Base-by-base conservation (phyloP, 2,888 invertebrate genomes). In the Mythimna albipuncta region DNA sequence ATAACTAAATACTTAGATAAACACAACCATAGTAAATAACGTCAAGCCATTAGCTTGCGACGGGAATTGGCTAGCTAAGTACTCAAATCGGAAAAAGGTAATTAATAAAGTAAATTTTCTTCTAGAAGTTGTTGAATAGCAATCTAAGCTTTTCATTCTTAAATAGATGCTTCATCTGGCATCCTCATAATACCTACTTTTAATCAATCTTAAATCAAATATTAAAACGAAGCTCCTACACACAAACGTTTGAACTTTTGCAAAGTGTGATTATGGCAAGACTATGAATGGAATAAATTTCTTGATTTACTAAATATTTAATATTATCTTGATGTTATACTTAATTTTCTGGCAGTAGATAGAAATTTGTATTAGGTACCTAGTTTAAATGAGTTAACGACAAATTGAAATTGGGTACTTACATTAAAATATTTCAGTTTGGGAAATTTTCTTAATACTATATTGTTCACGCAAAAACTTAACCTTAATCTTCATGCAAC, bases 1-100 rank as follows among this genome's bases (percentile, higher is more conserved):
- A 26, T 75, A 55, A 55, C 61, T 38, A 47, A 61, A 32, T 54
- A 54, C 13, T 47, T 54, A 26, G 32, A 47, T 54, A 67, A 66
- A 75, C 47, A 61, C 61, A 52, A 26, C 75, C 16, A 19, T 21
- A 47, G 47, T 57, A 21, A 61, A 74, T 54, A 75, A 59, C 47
- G 47, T 67, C 47, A 68, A 10, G 9, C 19, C 1, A 2, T 61
- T 32, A 4, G 11, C 32, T 41, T 4, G 41, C 61, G 47, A 11
- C 54, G 47, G 47, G 7, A 38, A 47, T 41, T 21, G n/a, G 7
- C 54, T 66, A 21, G 5, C 52, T 21, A 32, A 21, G 11, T 44
- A 64, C 3, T 13, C 13, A 44, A 72, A 19, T 21, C 32, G 9
- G 38, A 7, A 38, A 38, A 2, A 52, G 6, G 4, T 1, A 47